A percentile compares a stretch with the other conserved stretches of the same genome.
Conservation (phyloP, 2,113 vertebrate genomes). For the Poicephalus gulielmi region DNA sequence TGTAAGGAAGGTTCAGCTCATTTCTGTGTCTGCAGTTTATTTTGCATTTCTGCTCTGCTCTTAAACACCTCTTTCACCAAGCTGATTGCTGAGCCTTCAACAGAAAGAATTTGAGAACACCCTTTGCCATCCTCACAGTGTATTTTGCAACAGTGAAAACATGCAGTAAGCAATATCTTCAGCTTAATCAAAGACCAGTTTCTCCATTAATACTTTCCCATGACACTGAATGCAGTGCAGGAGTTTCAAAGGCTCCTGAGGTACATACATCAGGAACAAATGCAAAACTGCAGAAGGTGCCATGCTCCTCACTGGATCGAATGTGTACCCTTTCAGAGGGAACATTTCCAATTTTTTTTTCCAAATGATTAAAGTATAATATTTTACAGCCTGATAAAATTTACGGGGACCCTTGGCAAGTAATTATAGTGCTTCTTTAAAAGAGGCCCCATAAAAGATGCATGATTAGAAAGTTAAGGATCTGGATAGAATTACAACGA, state of each 20-base stretch:
- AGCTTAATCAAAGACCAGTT: background rate
- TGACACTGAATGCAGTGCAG: background rate
- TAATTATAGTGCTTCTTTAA: conserved; percentile 83
- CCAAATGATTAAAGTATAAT: conserved; percentile 82
- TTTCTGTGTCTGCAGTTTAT: background rate
- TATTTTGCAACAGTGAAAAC: background rate
- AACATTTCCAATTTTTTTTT: conserved; percentile 65
- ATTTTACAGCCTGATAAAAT: conserved; percentile 83
- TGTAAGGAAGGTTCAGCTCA: background rate
- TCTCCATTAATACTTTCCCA: background rate
- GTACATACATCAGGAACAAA: background rate
- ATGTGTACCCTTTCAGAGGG: conserved; percentile 33
- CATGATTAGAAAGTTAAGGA: conserved; percentile 83
- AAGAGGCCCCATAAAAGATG: conserved; percentile 81
- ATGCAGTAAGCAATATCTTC: background rate
- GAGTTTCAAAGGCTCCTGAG: background rate
- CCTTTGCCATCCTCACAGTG: background rate
- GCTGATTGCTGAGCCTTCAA: background rate
- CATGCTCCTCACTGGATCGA: conserved; percentile 48
- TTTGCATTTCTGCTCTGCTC: background rate
- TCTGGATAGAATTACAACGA: conserved; percentile 78
- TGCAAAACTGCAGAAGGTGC: background rate
- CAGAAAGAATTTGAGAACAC: background rate
- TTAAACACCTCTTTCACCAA: background rate
- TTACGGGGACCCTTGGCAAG: conserved; percentile 78